Evolutionary conservation across 2,113 vertebrate species (phyloP).

Genomic region (Dendrocopos noguchii): DNA sequence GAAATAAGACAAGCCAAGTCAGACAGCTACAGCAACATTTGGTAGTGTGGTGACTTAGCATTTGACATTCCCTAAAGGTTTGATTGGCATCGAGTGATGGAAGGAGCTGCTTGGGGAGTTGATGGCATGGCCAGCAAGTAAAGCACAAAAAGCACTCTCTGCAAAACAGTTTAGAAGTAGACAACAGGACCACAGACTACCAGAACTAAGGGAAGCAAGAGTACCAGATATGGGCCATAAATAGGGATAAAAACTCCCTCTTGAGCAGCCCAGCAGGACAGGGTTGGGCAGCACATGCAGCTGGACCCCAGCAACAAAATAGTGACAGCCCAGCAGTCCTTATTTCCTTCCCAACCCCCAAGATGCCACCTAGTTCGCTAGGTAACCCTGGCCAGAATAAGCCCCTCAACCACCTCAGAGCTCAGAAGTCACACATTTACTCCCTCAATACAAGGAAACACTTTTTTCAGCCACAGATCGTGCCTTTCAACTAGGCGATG

Average conservation of each 20-base stretch:
- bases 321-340: not conserved
- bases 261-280: not conserved
- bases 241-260: not conserved
- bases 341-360: not conserved
- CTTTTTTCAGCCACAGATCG: not conserved
- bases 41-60: not conserved
- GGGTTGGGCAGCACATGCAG: not conserved
- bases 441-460: not conserved
- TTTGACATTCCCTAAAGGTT: not conserved
- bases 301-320: not conserved
- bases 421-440: rapidly evolving
- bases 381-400: not conserved
- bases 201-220: not conserved
- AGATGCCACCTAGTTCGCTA: not conserved
- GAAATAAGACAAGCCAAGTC: not conserved
- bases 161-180: not conserved
- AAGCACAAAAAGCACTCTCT: not conserved
- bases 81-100: not conserved
- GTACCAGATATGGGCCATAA: not conserved
- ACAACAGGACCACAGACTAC: not conserved
- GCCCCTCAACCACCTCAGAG: rapidly evolving
- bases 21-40: not conserved
- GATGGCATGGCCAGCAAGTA: not conserved
- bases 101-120: not conserved
- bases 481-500: not conserved